Base-by-base conservation (phyloP, 2,113 vertebrate species). In the Asarcornis scutulata region DNA sequence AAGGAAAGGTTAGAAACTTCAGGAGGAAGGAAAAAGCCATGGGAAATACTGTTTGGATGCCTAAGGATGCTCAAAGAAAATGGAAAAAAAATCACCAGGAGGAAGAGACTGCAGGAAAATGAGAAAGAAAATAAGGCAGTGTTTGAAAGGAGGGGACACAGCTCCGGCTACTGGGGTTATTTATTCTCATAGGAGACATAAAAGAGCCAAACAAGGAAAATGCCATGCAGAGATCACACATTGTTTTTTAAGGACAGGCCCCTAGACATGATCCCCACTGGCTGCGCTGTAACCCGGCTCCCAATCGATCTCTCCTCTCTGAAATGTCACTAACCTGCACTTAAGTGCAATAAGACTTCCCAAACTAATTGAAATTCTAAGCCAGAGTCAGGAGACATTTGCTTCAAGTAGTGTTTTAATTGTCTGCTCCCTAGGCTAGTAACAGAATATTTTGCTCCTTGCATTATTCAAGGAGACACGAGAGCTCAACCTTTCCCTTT, bases 361-460 rank as follows among this genome's bases (percentile, higher is more conserved):
- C 84, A 89, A 81, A 72, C 94, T 97, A 93, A 97, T 97, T 97
- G 92, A 96, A 95, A 97, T 97, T 94, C 96, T 88, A 87, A 92
- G 92, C 91, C 92, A 88, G 62, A 95, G 92, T 95, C 94, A 87
- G 89, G 92, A 97, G 96, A 93, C 95, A 96, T 97, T 97, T 97
- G 94, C 96, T 97, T 97, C 96, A 96, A 96, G 96, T 93, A 77
- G 95, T 76, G 94, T 96, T 97, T 97, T 97, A 97, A 97, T 97
- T 97, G 96, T 92, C 95, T 96, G 59, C 86, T 97, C 96, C 96
- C 96, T 91, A 96, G 95, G 95, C 95, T 96, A 89, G 92, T 78
- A 96, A 93, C 92, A 95, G 96, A 92, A 79, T 95, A 95, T 96
- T 96, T 97, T 93, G 86, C 12, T 63, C 52, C 72, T 89, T 88